Evolutionary conservation across 2,113 vertebrate genomes (phyloP).

Genomic region (Ceratotherium simum): DNA sequence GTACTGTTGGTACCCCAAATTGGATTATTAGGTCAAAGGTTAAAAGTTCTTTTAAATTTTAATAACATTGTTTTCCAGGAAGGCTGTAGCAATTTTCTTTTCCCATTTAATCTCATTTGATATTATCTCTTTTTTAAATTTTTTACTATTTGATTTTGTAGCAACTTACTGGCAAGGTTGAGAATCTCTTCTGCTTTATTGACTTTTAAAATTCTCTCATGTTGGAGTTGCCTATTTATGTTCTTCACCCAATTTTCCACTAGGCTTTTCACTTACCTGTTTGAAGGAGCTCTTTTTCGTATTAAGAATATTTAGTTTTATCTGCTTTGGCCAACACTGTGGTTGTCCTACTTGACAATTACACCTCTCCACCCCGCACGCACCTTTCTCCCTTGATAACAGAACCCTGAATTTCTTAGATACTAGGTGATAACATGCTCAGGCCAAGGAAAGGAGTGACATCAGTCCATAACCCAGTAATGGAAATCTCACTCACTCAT

Average conservation of each 20-base stretch:
- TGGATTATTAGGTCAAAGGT: not conserved
- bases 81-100: not conserved
- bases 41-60: not conserved
- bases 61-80: not conserved
- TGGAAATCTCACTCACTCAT: too few species aligned
- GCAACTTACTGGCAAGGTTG: too few species aligned
- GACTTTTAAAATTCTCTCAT: not conserved
- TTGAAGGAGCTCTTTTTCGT: not conserved
- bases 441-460: not conserved
- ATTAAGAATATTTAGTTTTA: not conserved
- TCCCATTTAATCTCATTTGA: not conserved
- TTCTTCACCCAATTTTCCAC: not conserved
- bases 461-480: accelerated
- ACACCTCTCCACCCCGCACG: not conserved
- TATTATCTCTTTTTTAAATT: not conserved
- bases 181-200: not conserved
- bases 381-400: not conserved
- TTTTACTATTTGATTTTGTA: not conserved
- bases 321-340: not conserved
- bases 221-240: not conserved
- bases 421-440: accelerated
- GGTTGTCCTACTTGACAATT: not conserved
- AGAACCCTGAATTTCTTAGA: not conserved
- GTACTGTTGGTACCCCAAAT: not conserved
- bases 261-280: not conserved